phyloP scores from a whole-genome alignment of 2,113 vertebrate genomes.

The Neogobius melanostomus region DNA sequence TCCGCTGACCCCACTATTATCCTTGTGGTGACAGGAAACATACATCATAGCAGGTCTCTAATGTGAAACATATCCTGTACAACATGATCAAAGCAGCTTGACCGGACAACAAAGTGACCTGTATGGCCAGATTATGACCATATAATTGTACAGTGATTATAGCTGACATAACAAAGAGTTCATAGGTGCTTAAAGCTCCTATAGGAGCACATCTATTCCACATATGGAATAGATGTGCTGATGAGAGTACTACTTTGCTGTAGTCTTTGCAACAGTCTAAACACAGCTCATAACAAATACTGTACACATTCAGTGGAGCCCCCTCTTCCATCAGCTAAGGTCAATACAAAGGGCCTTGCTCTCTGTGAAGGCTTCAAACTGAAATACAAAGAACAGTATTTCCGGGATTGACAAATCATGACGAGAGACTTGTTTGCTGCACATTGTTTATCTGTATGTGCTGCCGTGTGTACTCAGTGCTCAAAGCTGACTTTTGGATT shows the following conservation, averaged over 20 bases:
- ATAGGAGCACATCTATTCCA: conserved; percentile 45
- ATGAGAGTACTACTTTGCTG: background rate
- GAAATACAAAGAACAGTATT: conserved; percentile 43
- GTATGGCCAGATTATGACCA: conserved; percentile 76
- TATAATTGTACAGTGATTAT: conserved; percentile 80
- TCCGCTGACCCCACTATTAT: conserved; percentile 86
- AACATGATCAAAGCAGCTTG: conserved; percentile 76
- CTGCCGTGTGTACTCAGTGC: background rate
- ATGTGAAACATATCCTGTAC: conserved; percentile 76
- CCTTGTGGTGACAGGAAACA: conserved; percentile 88
- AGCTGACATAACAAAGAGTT: conserved; percentile 75
- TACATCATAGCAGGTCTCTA: conserved; percentile 81
- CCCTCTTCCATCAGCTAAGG: conserved; percentile 31
- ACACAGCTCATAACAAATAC: background rate
- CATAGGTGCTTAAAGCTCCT: conserved; percentile 11
- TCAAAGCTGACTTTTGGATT: background rate
- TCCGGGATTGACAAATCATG: background rate
- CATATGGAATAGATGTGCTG: conserved; percentile 12
- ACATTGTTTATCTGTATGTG: background rate
- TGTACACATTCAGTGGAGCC: background rate
- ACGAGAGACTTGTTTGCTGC: background rate
- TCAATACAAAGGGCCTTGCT: conserved; percentile 47
- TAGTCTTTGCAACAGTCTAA: too few species aligned
- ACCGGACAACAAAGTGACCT: conserved; percentile 74
- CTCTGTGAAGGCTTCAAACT: conserved; percentile 35